A percentile compares a stretch with the other conserved stretches of the same genome.
Conservation (phyloP, 2,797 vertebrate genomes). For the Poliocrania exsul region DNA sequence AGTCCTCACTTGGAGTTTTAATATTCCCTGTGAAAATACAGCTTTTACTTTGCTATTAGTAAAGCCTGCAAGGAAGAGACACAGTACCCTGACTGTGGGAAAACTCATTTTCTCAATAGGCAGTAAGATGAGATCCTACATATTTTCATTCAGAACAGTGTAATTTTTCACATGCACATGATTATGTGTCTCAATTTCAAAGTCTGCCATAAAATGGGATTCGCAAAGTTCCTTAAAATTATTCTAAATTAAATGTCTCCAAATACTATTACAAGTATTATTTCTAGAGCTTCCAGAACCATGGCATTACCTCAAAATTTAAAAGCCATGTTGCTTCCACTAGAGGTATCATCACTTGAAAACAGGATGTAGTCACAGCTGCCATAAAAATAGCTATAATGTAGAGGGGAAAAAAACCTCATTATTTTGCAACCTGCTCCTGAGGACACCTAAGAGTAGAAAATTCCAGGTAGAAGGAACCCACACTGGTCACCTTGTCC, state of each 20-base stretch:
- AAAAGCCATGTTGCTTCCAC: neutral
- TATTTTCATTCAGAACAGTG: neutral
- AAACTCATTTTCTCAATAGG: neutral
- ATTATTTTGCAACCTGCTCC: neutral
- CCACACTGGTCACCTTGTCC: neutral
- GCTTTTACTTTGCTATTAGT: neutral
- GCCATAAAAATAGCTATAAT: neutral
- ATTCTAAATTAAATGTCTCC: neutral
- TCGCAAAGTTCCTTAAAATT: neutral
- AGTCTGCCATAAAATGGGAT: neutral
- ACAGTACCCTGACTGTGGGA: neutral
- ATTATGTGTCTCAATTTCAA: neutral
- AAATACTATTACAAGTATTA: neutral
- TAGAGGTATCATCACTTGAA: neutral
- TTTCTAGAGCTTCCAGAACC: neutral
- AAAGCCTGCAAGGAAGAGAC: neutral
- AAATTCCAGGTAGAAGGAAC: neutral
- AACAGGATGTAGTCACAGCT: neutral
- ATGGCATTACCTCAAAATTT: neutral
- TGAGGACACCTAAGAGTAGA: neutral
- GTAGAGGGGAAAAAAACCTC: fast-evolving
- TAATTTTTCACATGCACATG: neutral
- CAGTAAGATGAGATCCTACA: neutral
- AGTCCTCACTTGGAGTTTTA: neutral
- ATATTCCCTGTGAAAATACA: neutral